Base-by-base conservation (phyloP, 2,113 vertebrate species). In the Bubo blakistoni region DNA sequence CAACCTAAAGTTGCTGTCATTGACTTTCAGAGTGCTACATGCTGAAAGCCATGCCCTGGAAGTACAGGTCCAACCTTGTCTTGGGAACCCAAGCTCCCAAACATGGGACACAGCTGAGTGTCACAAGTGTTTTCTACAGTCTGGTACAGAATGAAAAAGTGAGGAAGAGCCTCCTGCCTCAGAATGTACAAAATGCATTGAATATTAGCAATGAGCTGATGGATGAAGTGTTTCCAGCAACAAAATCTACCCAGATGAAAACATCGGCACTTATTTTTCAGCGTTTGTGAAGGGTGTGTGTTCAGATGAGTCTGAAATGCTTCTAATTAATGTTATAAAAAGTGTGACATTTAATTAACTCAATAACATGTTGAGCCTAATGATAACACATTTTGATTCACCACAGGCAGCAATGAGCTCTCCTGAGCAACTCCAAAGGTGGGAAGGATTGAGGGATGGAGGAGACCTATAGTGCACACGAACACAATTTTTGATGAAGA, bases 331-430 rank as follows among this genome's bases (percentile, higher is more conserved):
- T 89, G 94, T 95, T 96, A 97, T 98, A 97, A 96, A 69, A 98
- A 96, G 95, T 92, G 72, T 98, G 97, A 97, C 98, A 98, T 98
- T 98, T 98, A 98, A 98, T 98, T 98, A 98, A 98, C 97, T 94
- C 95, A 94, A 81, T 97, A 97, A 97, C 96, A 97, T 3, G 2
- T 98, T 97, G 96, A 96, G 94, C 78, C 90, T 97, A 94, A 97
- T 98, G 97, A 96, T 97, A 97, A 96, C 96, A 96, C 81, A 89
- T 97, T 98, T 96, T 91, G 90, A 86, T 96, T 90, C 96, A 92
- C 88, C 16, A 63, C 82, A 58, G 96, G 97, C 61, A 74, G 78
- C 19, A 84, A 70, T 63, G 94, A 96, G 92, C 96, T 96, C 96
- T 97, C 38, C 86, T 83, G 92, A 91, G 96, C 79, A 89, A 10